A percentile compares a stretch with the other conserved stretches of the same genome.
Conservation (phyloP, 53 echinoderm and acorn worm genomes). For the Zoroaster sp. region DNA sequence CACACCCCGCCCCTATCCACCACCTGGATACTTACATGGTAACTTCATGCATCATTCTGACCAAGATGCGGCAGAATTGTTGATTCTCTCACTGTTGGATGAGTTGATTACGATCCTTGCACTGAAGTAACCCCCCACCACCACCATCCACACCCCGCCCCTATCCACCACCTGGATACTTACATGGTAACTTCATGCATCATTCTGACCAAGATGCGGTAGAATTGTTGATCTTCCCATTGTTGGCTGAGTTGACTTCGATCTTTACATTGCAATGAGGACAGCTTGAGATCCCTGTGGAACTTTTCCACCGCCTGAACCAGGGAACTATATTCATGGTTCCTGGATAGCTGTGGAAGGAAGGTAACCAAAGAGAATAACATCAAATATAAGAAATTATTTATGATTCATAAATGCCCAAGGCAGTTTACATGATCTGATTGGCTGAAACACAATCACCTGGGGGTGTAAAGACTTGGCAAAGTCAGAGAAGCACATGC, state of each 20-base stretch:
- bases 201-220: constrained; percentile 86
- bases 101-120: no score
- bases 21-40: no score
- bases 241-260: constrained; percentile 81
- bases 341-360: constrained; percentile 62
- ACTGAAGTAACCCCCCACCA: constrained; percentile 23
- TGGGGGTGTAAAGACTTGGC: no score
- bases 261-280: constrained; percentile 81
- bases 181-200: constrained; percentile 89
- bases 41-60: no score
- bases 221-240: constrained; percentile 94
- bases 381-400: no score
- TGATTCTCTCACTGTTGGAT: constrained; percentile 87
- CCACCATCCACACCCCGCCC: neutral
- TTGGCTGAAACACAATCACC: no score
- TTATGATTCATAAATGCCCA: no score
- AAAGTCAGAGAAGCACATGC: no score
- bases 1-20: no score
- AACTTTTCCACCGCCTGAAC: constrained; percentile 75
- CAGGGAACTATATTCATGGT: constrained; percentile 75
- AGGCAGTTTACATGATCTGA: no score
- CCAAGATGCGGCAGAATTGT: no score
- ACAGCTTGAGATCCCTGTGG: constrained; percentile 77
- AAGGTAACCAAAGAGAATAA: neutral
- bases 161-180: neutral